Evolutionary conservation across 2,888 invertebrate genomes (phyloP), one percentile per base, ranked within the genome.

Genomic region (Drosophila paramelanica): DNA sequence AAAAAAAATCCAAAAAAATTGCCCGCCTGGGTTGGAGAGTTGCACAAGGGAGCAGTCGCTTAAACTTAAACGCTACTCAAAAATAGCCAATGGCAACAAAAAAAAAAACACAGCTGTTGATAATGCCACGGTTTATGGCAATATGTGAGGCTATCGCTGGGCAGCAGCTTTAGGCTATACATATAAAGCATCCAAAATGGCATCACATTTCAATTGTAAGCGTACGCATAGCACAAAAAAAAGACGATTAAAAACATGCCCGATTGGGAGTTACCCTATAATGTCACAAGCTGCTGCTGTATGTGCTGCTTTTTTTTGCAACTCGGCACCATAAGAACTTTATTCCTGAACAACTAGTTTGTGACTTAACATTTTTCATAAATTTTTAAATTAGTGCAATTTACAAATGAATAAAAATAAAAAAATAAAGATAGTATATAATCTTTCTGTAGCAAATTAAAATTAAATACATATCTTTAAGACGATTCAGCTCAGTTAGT

Each of bases 161-260:
- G 53, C 52, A n/a, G 10, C 13, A 36, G 43, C 57, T 13, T 11
- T 46, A 13, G 55, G 41, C 73, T 13, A 51, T 73, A 69, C 73
- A 71, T 66, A 77, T 69, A 87, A 68, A 58, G 56, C 74, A 64
- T 4, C 4, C 65, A 59, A 80, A 83, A 75, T 68, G 78, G 75
- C 69, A 67, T 73, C 81, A 81, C 85, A 81, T 73, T 88, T 82
- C 87, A 86, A 80, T 83, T 83, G 80, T 25, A 45, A 55, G 41
- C 39, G 14, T 5, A 41, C 31, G 14, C 5, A 41, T 25, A 25
- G 47, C 33, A 49, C 38, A 43, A 56, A 42, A 38, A 47, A 3
- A 31, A 25, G 55, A 23, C 17, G 2, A 13, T 11, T 23, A 11
- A 10, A 10, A 17, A 4, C 17, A 17, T 36, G 36, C 11, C 10